Evolutionary conservation across 2,888 invertebrate species (phyloP), one percentile per base, ranked within the genome.

Genomic region (Baronia brevicornis): DNA sequence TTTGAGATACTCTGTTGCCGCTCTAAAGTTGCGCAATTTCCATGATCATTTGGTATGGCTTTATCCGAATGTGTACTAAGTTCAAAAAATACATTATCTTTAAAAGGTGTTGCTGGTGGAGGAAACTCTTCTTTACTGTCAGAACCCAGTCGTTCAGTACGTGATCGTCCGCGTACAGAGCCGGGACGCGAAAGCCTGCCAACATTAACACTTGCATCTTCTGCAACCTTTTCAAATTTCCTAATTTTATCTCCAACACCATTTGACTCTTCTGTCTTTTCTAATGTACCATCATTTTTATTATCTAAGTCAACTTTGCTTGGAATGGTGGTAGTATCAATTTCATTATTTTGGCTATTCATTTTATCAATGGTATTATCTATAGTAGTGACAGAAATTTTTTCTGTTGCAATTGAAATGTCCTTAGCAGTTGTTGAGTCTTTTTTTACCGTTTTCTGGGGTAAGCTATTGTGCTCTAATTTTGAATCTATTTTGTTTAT

Each of bases 191-290:
- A 77, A 28, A 61, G 36, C 1, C 64, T 59, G 1, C 73, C 75
- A 2, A 52, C 37, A 2, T 42, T 57, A 1, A 48, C 63, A 21
- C 55, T 60, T 0, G 80, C 80, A 24, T 75, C 74, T 36, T 82
- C 82, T 0, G 79, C 82, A 0, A 73, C 82, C 33, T 75, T 80
- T 39, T 84, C 82, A 21, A 84, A 84, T 39, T 75, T 82, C 40
- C 79, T 78, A 17, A 84, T 84, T 44, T 84, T 84, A 39, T 84
- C 80, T 4, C 84, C 80, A n/a, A 84, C 84, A 0, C 84, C 80
- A 40, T 77, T 78, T 0, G 69, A 63, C 36, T 82, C 82, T 6
- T 73, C 77, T 5, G 30, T 9, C 24, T 28, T 33, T 28, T 38
- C 46, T 18, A 38, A 44, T 10, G 35, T 46, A 10, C 38, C 44